Base-by-base conservation (phyloP, 2,797 vertebrate species). In the Karalla daura region DNA sequence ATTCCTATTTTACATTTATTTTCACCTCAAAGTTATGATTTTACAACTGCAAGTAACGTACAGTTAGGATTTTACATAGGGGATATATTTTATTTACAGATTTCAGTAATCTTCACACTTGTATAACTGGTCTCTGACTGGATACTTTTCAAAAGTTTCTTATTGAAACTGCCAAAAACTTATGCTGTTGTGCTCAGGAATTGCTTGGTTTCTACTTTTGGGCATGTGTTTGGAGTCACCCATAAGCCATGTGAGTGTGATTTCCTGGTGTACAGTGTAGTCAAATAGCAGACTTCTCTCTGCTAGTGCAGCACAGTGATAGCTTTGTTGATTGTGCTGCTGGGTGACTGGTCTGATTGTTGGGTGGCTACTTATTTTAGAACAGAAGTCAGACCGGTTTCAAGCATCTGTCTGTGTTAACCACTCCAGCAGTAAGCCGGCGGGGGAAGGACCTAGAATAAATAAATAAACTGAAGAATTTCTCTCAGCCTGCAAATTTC, bases 311-410 rank as follows among this genome's bases (percentile, higher is more conserved):
- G 73, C 82, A 92, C 91, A 93, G 68, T 84, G 75, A 52, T 43
- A 59, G 59, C 85, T 93, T 92, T 93, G 92, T 93, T 77, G 78
- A 86, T 84, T 89, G 88, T 86, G 62, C 78, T 67, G 74, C 64
- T 80, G 66, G 81, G 81, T 91, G 89, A 88, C 86, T 88, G 76
- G 15, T 58, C 36, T 44, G 79, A 87, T 87, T 91, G 88, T 89
- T 77, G 49, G 53, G 35, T 23, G 25, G 33, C 46, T 63, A 61
- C 78, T 88, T 80, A 64, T 75, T 86, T 85, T 81, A 80, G 83
- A 78, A 80, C 83, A 82, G 55, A 74, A 78, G 68, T 70, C 68
- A 51, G 74, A 65, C 67, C 63, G 49, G 40, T 66, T 68, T 71
- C 70, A 52, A 55, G 61, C 53, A 46, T 49, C 58, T 43, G 46